Evolutionary conservation across 2,797 vertebrate genomes (phyloP).

Genomic region (Pristis pectinata): DNA sequence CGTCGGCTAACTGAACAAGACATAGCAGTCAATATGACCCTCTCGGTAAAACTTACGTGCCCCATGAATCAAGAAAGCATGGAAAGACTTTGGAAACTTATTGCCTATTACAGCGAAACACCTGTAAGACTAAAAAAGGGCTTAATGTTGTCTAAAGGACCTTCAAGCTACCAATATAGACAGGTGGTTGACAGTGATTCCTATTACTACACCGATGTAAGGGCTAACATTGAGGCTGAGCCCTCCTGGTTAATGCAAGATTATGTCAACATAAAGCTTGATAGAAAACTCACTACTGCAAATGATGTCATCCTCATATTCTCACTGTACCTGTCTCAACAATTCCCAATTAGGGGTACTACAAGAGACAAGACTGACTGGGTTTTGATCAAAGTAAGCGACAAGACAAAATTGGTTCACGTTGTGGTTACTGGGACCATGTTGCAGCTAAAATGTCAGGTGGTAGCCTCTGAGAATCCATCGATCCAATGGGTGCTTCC

Average conservation of each 20-base stretch:
- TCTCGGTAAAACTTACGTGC: conserved; percentile 70
- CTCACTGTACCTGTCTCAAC: conserved; percentile 52
- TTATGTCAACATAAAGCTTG: conserved; percentile 67
- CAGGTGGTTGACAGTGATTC: conserved; percentile 70
- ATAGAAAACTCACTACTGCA: conserved; percentile 71
- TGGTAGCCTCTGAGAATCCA: conserved; percentile 66
- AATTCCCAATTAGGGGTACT: conserved; percentile 46
- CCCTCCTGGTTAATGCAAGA: conserved; percentile 78
- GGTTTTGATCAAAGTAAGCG: conserved; percentile 71
- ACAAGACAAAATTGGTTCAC: conserved; percentile 48
- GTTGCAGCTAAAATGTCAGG: conserved; percentile 62
- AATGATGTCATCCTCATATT: conserved; percentile 64
- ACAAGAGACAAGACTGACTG: conserved; percentile 58
- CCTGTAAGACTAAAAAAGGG: conserved; percentile 71
- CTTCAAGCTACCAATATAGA: conserved; percentile 62
- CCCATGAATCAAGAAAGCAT: conserved; percentile 72
- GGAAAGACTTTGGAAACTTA: conserved; percentile 79
- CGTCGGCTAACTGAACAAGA: conserved; percentile 59
- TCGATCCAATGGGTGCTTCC: conserved; percentile 71
- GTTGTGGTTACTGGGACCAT: conserved; percentile 58
- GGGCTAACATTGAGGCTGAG: conserved; percentile 60
- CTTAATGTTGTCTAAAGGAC: conserved; percentile 52
- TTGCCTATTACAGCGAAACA: conserved; percentile 84
- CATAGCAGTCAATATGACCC: conserved; percentile 61
- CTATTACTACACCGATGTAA: conserved; percentile 79